Evolutionary conservation across 1,140 invertebrate genomes (phyloP).

Genomic region (Drosophila sucinea): DNA sequence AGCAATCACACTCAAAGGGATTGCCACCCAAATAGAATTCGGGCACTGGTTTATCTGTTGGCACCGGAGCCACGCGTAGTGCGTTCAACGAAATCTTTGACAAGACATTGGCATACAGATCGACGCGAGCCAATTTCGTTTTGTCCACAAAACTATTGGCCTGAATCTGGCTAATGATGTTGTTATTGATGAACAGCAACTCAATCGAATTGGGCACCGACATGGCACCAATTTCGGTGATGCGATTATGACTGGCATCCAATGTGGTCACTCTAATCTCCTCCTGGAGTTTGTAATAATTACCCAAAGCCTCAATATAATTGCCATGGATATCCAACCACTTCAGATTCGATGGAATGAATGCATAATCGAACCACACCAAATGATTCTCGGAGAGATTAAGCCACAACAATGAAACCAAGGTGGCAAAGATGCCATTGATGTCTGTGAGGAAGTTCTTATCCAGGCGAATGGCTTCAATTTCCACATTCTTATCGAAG

Average conservation of each 20-base stretch:
- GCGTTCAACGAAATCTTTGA: slow-evolving; percentile 91
- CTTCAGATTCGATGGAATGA: slow-evolving; percentile 90
- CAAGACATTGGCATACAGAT: slow-evolving; percentile 93
- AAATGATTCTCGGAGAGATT: slow-evolving; percentile 93
- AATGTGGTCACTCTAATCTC: slow-evolving; percentile 87
- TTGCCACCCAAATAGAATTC: slow-evolving; percentile 94
- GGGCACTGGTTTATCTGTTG: slow-evolving; percentile 86
- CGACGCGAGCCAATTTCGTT: slow-evolving; percentile 90
- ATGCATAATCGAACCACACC: slow-evolving; percentile 91
- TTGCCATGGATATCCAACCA: slow-evolving; percentile 94
- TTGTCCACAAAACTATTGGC: slow-evolving; percentile 92
- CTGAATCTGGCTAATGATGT: slow-evolving; percentile 89
- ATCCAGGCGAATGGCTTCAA: slow-evolving; percentile 92
- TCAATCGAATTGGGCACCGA: slow-evolving; percentile 92
- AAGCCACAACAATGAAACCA: slow-evolving; percentile 90
- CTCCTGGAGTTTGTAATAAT: slow-evolving; percentile 87
- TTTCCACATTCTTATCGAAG: slow-evolving; percentile 89
- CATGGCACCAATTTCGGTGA: slow-evolving; percentile 87
- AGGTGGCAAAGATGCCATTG: slow-evolving; percentile 89
- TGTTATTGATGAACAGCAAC: slow-evolving; percentile 92
- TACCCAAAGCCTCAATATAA: slow-evolving; percentile 89
- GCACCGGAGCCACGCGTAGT: slow-evolving; percentile 87
- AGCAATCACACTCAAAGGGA: slow-evolving; percentile 94
- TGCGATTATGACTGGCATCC: slow-evolving; percentile 91
- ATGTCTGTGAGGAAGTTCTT: slow-evolving; percentile 91